A percentile compares a stretch with the other conserved stretches of the same genome.
phyloP scores from a whole-genome alignment of 2,888 invertebrate species.

The Sepioteuthis lessoniana region DNA sequence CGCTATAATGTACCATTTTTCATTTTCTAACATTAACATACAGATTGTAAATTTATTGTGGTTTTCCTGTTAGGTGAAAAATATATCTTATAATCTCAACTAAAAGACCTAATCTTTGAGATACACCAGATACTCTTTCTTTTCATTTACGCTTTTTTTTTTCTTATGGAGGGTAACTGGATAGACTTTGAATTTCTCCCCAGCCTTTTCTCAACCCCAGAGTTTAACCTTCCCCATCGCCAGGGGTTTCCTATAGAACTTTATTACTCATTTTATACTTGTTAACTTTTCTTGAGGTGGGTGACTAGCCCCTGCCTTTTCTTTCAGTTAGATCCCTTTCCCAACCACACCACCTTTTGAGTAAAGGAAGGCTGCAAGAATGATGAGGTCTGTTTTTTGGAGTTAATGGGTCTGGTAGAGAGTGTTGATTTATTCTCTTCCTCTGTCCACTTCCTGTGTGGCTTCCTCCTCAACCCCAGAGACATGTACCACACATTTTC shows the following conservation, averaged over 20 bases:
- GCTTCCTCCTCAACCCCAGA: conserved; percentile 33
- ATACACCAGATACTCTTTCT: background rate
- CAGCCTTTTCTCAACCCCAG: background rate
- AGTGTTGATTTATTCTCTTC: conserved; percentile 10
- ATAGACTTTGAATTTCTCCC: background rate
- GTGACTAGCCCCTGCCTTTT: background rate
- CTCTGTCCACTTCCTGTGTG: background rate
- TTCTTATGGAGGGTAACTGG: background rate
- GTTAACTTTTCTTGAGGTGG: background rate
- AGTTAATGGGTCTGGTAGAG: background rate
- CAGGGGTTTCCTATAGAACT: background rate
- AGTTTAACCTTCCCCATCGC: background rate
- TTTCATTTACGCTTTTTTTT: background rate
- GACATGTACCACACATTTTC: background rate
- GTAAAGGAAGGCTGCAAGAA: background rate
- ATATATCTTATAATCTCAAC: too few species aligned
- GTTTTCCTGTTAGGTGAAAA: too few species aligned
- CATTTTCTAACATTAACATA: too few species aligned
- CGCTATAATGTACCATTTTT: too few species aligned
- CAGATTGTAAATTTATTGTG: too few species aligned
- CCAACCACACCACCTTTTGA: background rate
- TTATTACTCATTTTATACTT: background rate
- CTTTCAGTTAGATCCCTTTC: background rate
- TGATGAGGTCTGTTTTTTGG: background rate
- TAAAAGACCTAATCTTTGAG: too few species aligned